These are phyloP conservation scores for Pseudopipra pipra DNA, from an alignment of 2,113 vertebrate genomes.

Conservation along the genomic window DNA sequence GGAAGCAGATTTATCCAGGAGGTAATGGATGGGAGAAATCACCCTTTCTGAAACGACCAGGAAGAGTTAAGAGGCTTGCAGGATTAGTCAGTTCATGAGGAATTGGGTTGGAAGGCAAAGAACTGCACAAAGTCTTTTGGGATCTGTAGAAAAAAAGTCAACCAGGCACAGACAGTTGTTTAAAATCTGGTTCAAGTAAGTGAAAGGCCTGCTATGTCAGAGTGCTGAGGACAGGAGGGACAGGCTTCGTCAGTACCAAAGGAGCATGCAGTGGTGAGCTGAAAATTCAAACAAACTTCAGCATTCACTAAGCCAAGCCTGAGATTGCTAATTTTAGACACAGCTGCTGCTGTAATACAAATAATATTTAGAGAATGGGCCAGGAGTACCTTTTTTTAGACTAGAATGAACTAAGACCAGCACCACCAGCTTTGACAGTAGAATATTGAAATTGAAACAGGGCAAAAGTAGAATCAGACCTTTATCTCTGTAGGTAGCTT, in stretches of 20 bases:
- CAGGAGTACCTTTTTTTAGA: background rate
- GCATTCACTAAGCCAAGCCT: background rate
- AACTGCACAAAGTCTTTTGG: background rate
- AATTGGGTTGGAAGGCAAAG: background rate
- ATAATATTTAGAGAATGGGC: background rate
- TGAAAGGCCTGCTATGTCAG: background rate
- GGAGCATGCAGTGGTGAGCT: background rate
- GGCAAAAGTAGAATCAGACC: background rate
- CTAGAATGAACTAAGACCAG: background rate
- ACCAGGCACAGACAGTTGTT: background rate
- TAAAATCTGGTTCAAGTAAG: background rate
- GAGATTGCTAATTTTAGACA: background rate
- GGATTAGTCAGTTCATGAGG: background rate
- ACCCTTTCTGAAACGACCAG: background rate
- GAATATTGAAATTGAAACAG: background rate
- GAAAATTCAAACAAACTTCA: background rate
- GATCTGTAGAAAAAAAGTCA: background rate
- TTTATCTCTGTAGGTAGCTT: background rate
- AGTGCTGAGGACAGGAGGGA: background rate
- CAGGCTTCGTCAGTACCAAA: background rate
- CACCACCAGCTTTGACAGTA: background rate
- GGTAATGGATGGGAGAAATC: background rate
- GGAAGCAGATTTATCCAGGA: background rate
- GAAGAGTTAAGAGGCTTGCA: background rate
- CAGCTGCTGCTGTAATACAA: background rate